phyloP scores from a whole-genome alignment of 37 sponge, comb jelly and placozoan species.

The Beroe ovata region DNA sequence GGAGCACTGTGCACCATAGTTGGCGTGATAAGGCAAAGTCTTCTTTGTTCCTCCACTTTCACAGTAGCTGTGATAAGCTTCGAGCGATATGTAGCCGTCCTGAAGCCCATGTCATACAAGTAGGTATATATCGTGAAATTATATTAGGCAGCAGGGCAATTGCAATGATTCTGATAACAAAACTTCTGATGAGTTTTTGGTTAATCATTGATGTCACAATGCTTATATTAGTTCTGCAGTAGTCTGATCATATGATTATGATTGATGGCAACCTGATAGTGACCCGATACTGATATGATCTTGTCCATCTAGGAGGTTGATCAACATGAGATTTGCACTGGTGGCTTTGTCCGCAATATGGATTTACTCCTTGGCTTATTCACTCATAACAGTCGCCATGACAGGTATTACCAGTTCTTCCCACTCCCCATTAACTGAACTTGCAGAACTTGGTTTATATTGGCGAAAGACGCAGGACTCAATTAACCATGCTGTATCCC shows the following conservation, averaged over 20 bases:
- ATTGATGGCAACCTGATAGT: too few relatives aligned
- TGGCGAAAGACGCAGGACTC: neutral
- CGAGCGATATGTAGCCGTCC: slow-evolving; percentile 26
- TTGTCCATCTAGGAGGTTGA: too few relatives aligned
- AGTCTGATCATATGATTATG: too few relatives aligned
- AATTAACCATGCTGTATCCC: neutral
- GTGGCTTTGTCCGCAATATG: neutral
- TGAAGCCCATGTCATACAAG: slow-evolving; percentile 50
- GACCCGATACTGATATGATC: too few relatives aligned
- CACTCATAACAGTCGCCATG: slow-evolving; percentile 26
- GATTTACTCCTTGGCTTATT: slow-evolving; percentile 11
- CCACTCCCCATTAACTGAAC: neutral
- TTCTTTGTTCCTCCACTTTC: slow-evolving; percentile 52
- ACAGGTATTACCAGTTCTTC: slow-evolving; percentile 51
- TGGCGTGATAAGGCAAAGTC: slow-evolving; percentile 30
- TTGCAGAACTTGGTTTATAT: neutral
- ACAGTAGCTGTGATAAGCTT: slow-evolving; percentile 33
- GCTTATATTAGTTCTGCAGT: too few relatives aligned
- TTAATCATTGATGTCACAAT: too few relatives aligned
- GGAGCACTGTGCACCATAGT: neutral
- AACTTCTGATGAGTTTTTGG: neutral
- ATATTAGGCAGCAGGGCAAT: too few relatives aligned
- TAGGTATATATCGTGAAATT: slow-evolving; percentile 1
- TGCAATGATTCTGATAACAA: too few relatives aligned
- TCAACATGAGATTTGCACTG: slow-evolving; percentile 31